phyloP scores from a whole-genome alignment of 1,140 invertebrate species.

The Diachasma alloeum region DNA sequence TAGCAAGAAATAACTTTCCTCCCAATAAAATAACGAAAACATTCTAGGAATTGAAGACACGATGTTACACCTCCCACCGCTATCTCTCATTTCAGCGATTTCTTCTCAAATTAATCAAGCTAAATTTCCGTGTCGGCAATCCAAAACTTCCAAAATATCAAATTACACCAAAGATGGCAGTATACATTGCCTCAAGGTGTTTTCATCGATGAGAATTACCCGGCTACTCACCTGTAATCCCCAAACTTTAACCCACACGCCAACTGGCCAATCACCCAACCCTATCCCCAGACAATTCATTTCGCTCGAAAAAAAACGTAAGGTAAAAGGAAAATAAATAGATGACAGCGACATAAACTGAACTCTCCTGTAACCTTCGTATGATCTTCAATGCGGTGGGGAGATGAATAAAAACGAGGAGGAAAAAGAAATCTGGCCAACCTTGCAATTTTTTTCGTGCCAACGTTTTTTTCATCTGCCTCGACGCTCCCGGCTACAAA shows the following conservation, averaged over 20 bases:
- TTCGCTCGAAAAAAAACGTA: not conserved
- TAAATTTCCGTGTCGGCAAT: not conserved
- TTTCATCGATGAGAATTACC: not conserved
- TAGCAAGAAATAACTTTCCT: too few relatives aligned
- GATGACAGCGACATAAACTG: not conserved
- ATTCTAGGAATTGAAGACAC: too few relatives aligned
- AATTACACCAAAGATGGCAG: not conserved
- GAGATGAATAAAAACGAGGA: not conserved
- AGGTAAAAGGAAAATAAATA: not conserved
- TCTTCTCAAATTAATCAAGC: not conserved
- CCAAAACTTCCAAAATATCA: not conserved
- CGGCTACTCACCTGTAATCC: not conserved
- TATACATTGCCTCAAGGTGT: not conserved
- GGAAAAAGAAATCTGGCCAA: conserved; percentile 9
- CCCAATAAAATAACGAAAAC: too few relatives aligned
- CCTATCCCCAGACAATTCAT: not conserved
- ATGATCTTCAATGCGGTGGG: conserved; percentile 2
- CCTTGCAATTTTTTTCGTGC: conserved; percentile 3
- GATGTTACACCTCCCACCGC: too few relatives aligned
- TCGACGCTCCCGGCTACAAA: not conserved
- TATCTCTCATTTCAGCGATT: not conserved
- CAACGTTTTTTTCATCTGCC: not conserved
- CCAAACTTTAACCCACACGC: not conserved
- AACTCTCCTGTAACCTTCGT: not conserved
- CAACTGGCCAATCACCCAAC: not conserved